Percentiles rank a stretch among this genome's conserved stretches.
These are phyloP conservation scores for Sebastes schlegelii DNA, from an alignment of 2,113 vertebrate species.

Conservation along the genomic window DNA sequence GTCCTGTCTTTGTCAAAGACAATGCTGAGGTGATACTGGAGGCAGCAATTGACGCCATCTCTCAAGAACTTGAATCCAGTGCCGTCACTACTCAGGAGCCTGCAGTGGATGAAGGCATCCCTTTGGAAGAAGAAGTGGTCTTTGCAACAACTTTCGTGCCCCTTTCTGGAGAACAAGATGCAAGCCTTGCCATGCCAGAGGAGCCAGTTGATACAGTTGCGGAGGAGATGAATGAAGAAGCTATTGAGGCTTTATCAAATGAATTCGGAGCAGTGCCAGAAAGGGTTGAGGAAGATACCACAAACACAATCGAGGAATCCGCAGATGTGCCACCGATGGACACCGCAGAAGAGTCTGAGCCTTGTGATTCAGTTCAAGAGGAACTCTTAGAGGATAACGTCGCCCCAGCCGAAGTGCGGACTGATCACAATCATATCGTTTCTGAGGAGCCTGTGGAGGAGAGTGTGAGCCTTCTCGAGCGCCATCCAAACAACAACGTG, in stretches of 20 bases:
- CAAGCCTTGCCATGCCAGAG: background rate
- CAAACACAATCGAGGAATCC: background rate
- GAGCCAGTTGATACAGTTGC: background rate
- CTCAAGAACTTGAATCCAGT: background rate
- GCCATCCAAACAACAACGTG: background rate
- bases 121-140: background rate
- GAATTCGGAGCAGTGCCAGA: background rate
- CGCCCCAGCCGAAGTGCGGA: background rate
- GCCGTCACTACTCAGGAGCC: background rate
- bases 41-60: conserved; percentile 16
- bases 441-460: background rate
- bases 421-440: background rate
- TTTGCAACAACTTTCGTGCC: background rate
- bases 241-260: background rate
- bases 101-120: background rate
- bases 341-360: background rate
- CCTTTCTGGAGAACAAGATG: background rate
- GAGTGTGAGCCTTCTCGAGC: background rate
- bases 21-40: background rate
- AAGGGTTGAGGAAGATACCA: background rate
- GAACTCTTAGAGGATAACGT: background rate
- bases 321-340: background rate
- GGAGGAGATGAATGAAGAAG: conserved; percentile 9
- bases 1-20: background rate
- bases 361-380: background rate